Base-by-base conservation (phyloP, 2,797 vertebrate species). In the Nothura maculosa region DNA sequence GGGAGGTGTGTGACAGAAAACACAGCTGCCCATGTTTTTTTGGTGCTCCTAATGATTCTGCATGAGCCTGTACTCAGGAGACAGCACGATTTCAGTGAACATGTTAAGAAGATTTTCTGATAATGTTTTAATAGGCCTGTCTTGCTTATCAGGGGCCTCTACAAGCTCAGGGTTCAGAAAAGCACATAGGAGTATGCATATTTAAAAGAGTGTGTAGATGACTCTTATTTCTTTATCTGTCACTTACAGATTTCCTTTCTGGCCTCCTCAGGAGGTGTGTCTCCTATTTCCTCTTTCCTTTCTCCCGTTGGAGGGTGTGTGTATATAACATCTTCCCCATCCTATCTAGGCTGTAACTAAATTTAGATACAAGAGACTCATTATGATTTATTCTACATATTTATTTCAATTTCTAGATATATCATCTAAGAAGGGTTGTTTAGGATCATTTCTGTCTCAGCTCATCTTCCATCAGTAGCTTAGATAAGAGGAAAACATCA, bases 21-120 rank as follows among this genome's bases (percentile, higher is more conserved):
- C 5, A 34, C 27, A 47, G 7, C 45, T 0, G 3, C 21, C 54
- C 38, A 30, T 47, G 58, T 47, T 57, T 58, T 60, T 66, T 14
- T 84, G 57, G 47, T n/a, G 48, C 38, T 3, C 6, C 16, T 72
- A 60, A 67, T 54, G 47, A 40, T 89, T 88, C 90, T 87, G 16
- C 27, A 15, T 55, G 80, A 85, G 67, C 36, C 85, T n/a, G 19
- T 4, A 21, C 67, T 61, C 63, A 61, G 89, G 45, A 25, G 8
- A 63, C 47, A 58, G 47, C 10, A 34, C 28, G 6, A 6, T 87
- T 87, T 85, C 70, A 79, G 15, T 22, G 11, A 75, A 57, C 15
- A 17, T 2, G 6, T n/a, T 69, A 89, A 93, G 87, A 76, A 86
- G 55, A 50, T 76, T 92, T 85, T 87, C 87, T 87, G 43, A 78